Conservation (phyloP, 2,797 vertebrate genomes). For the Danio albolineatus region DNA sequence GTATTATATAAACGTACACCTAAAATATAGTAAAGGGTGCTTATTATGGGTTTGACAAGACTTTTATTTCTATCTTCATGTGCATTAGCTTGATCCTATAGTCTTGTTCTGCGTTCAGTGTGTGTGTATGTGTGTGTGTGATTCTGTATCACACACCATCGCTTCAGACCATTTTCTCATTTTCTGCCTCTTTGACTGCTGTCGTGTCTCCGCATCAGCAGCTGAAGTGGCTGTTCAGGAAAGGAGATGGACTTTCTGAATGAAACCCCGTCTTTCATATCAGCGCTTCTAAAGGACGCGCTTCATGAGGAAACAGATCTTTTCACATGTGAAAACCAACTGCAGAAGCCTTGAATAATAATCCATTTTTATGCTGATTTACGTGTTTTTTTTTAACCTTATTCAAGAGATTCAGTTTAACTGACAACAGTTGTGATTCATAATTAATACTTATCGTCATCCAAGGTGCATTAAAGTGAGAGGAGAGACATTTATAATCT, state of each 20-base stretch:
- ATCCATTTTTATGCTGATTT: too few relatives aligned
- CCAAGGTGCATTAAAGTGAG: too few relatives aligned
- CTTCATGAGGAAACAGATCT: neutral
- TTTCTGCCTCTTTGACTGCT: constrained; percentile 34
- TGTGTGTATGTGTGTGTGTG: neutral
- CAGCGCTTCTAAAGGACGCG: neutral
- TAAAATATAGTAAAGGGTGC: too few relatives aligned
- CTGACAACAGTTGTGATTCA: too few relatives aligned
- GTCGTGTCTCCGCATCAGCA: constrained; percentile 11
- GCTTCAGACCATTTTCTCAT: constrained; percentile 3
- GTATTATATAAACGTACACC: too few relatives aligned
- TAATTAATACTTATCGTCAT: too few relatives aligned
- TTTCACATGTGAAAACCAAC: too few relatives aligned
- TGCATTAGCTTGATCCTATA: neutral
- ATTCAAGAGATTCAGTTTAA: too few relatives aligned
- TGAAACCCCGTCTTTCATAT: neutral
- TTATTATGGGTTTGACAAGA: neutral
- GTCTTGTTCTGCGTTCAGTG: neutral
- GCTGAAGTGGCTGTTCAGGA: neutral
- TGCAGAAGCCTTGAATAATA: too few relatives aligned
- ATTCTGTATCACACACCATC: neutral
- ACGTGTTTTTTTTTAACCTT: too few relatives aligned
- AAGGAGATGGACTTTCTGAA: constrained; percentile 27
- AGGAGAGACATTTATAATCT: too few relatives aligned
- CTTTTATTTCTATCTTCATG: neutral